Percentiles rank a stretch among this genome's conserved stretches.
phyloP scores from a whole-genome alignment of 2,797 vertebrate species.

The Avahi laniger region DNA sequence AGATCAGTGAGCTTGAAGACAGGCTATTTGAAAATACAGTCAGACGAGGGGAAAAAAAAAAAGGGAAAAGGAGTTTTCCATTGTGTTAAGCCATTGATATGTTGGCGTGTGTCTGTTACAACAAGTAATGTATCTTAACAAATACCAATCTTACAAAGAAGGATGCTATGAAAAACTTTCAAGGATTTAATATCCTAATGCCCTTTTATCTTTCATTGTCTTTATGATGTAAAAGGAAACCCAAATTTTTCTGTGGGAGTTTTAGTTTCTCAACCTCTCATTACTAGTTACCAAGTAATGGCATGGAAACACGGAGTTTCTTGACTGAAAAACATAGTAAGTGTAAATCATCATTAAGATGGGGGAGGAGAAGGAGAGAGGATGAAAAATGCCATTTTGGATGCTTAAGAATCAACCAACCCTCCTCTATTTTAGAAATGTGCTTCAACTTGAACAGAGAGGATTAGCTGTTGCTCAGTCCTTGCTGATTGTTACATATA shows the following conservation, averaged over 20 bases:
- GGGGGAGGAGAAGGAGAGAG: background rate
- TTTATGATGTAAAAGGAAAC: background rate
- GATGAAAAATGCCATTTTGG: background rate
- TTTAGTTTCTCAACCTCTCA: constrained; percentile 48
- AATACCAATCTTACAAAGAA: background rate
- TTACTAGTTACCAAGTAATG: constrained; percentile 32
- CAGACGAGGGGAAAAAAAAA: background rate
- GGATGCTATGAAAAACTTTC: background rate
- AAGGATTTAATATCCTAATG: constrained; percentile 28
- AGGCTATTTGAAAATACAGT: background rate
- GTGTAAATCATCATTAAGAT: constrained; percentile 42
- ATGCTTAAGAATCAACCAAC: background rate
- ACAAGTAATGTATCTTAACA: background rate
- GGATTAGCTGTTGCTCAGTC: background rate
- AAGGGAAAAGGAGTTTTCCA: background rate
- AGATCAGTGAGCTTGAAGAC: background rate
- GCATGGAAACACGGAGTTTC: constrained; percentile 18
- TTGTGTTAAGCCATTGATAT: background rate
- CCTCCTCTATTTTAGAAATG: constrained; percentile 28
- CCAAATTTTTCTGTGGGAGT: background rate
- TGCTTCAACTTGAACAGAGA: background rate
- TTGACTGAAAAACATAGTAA: constrained; percentile 51
- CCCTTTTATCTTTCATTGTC: background rate
- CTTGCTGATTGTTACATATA: constrained; percentile 33
- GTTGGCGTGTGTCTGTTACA: background rate